These are phyloP conservation scores for Hyalella azteca DNA, from an alignment of 2,888 invertebrate genomes.

Conservation along the genomic window DNA sequence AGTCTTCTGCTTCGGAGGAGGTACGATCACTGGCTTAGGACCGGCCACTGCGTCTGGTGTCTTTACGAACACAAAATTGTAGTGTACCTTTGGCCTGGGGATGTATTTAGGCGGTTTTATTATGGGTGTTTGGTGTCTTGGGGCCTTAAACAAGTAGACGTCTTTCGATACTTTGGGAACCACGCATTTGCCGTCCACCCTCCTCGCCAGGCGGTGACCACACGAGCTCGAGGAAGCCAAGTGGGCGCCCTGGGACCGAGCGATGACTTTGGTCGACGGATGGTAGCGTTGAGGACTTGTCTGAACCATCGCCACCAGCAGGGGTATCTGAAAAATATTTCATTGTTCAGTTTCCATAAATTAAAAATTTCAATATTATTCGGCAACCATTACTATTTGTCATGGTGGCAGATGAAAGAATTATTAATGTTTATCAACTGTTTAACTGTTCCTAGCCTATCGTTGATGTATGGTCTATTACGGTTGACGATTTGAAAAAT, in stretches of 20 bases:
- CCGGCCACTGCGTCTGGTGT: background rate
- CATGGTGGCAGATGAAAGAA: too few species aligned
- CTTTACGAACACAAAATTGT: conserved; percentile 14
- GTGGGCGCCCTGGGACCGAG: background rate
- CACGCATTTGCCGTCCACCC: conserved; percentile 27
- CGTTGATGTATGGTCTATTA: too few species aligned
- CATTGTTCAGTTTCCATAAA: too few species aligned
- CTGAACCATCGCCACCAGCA: background rate
- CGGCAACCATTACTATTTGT: too few species aligned
- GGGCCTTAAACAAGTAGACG: conserved; percentile 3
- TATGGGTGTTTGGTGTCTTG: background rate
- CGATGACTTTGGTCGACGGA: background rate
- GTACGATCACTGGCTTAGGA: conserved; percentile 2
- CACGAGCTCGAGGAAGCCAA: background rate
- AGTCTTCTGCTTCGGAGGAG: conserved; percentile 8
- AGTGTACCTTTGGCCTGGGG: conserved; percentile 20
- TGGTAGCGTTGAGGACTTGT: background rate
- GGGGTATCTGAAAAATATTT: background rate
- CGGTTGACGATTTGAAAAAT: too few species aligned
- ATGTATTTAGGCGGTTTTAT: conserved; percentile 2
- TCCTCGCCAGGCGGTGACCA: background rate
- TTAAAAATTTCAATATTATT: too few species aligned
- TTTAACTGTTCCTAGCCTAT: too few species aligned
- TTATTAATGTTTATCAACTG: too few species aligned
- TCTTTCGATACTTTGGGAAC: conserved; percentile 22